Evolutionary conservation across 2,113 vertebrate genomes (phyloP).

Genomic region (Platysteira castanea): DNA sequence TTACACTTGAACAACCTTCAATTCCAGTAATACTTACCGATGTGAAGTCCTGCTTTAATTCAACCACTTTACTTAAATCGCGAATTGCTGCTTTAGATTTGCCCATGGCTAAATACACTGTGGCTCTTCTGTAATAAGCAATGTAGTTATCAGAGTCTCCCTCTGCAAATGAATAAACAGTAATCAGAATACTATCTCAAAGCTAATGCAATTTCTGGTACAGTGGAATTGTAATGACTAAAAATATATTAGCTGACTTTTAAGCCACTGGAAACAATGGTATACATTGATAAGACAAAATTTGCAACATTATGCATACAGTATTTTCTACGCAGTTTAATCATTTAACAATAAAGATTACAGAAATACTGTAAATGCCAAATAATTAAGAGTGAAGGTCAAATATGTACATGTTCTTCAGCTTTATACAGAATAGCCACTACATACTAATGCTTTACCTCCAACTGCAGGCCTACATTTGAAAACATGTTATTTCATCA

Average conservation of each 20-base stretch:
- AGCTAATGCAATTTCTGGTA: background rate
- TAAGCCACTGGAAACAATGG: background rate
- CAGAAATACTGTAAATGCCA: background rate
- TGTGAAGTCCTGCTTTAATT: constrained; percentile 97
- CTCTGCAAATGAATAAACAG: constrained; percentile 75
- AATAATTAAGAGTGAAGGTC: background rate
- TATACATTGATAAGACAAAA: background rate
- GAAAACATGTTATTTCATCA: background rate
- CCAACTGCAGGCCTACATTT: background rate
- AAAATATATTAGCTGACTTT: background rate
- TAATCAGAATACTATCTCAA: background rate
- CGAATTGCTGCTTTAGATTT: constrained; percentile 97
- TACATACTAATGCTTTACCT: background rate
- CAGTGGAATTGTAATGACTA: background rate
- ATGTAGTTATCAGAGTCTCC: constrained; percentile 95
- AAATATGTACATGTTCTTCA: background rate
- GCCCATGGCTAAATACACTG: constrained; percentile 95
- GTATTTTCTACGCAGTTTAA: background rate
- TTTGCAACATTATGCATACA: background rate
- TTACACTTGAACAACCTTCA: background rate
- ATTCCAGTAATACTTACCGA: constrained; percentile 78
- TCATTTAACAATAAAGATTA: background rate
- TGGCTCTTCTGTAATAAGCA: constrained; percentile 95
- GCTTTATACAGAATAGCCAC: background rate
- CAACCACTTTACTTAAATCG: constrained; percentile 93